phyloP scores from a whole-genome alignment of 2,797 vertebrate genomes.

The Thripadectes ignobilis region DNA sequence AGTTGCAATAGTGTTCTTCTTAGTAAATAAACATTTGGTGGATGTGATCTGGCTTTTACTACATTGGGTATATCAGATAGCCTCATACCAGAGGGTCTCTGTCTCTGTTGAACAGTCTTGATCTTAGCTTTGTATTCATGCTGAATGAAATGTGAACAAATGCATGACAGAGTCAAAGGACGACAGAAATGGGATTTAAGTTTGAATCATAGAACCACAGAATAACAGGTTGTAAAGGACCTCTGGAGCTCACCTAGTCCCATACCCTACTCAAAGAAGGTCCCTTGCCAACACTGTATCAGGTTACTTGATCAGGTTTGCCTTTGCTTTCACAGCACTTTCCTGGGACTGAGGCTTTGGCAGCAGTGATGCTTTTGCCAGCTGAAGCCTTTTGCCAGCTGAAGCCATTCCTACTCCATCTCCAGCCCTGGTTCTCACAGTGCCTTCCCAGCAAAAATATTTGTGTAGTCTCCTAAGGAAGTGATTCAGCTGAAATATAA shows the following conservation, averaged over 20 bases:
- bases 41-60: neutral
- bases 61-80: neutral
- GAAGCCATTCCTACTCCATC: neutral
- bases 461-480: constrained; percentile 12
- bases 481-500: constrained; percentile 17
- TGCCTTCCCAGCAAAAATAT: constrained; percentile 8
- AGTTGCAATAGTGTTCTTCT: neutral
- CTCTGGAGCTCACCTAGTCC: neutral
- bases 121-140: neutral
- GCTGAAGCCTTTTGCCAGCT: neutral
- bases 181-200: neutral
- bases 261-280: neutral
- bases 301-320: neutral
- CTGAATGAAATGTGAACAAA: neutral
- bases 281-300: neutral
- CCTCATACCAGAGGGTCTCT: neutral
- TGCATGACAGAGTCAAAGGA: neutral
- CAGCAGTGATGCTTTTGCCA: neutral
- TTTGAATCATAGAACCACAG: neutral
- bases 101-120: neutral
- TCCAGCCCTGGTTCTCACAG: neutral
- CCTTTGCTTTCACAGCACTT: neutral
- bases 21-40: neutral
- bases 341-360: neutral
- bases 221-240: neutral